Evolutionary conservation across 2,113 vertebrate genomes (phyloP).

Genomic region (Emydocephalus ijimae): DNA sequence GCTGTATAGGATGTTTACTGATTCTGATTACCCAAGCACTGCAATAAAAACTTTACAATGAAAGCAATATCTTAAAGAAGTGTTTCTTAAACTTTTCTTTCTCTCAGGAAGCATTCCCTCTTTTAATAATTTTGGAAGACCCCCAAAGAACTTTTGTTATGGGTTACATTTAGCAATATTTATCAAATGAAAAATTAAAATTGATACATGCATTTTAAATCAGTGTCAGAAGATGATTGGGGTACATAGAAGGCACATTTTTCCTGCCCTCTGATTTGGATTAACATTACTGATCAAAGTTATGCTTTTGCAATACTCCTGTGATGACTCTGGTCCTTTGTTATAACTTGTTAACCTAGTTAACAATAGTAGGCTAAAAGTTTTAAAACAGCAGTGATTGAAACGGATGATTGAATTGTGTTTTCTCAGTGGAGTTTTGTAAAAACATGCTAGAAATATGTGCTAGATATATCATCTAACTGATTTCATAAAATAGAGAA

Average conservation of each 20-base stretch:
- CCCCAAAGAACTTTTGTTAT: slow-evolving; percentile 2
- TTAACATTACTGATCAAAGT: slow-evolving; percentile 39
- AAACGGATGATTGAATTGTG: slow-evolving; percentile 35
- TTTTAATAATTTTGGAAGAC: slow-evolving; percentile 29
- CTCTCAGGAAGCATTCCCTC: slow-evolving; percentile 7
- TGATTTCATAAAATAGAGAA: neutral
- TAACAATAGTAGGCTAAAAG: slow-evolving; percentile 56
- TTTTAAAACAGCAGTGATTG: slow-evolving; percentile 58
- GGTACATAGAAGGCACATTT: neutral
- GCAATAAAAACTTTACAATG: neutral
- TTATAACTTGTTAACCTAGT: slow-evolving; percentile 53
- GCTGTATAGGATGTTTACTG: slow-evolving; percentile 29
- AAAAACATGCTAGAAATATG: slow-evolving; percentile 34
- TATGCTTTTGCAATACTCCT: slow-evolving; percentile 59
- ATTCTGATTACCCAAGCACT: neutral
- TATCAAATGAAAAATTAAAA: neutral
- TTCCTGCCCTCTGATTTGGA: slow-evolving; percentile 40
- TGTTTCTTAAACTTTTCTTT: slow-evolving; percentile 16
- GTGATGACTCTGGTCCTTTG: slow-evolving; percentile 55
- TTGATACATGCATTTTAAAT: neutral
- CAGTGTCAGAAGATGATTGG: neutral
- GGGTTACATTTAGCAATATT: neutral
- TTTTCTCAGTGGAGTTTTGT: slow-evolving; percentile 47
- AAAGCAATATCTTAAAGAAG: neutral
- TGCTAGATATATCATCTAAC: slow-evolving; percentile 40